These are phyloP conservation scores for Palythoa heliodiscus DNA, from an alignment of 92 coral and sea anemone species.

Conservation along the genomic window DNA sequence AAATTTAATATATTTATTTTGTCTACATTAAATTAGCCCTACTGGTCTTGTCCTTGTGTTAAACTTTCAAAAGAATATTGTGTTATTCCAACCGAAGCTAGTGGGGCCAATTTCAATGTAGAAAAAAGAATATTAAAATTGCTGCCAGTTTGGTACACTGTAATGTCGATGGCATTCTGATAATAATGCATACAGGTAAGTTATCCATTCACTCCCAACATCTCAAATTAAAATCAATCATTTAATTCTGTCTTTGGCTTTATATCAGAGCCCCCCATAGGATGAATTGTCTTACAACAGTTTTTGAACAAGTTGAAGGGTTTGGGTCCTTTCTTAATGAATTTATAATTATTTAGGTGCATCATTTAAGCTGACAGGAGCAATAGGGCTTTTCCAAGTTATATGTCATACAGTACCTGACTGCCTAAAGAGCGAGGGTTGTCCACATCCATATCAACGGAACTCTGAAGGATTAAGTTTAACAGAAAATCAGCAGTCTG, in stretches of 20 bases:
- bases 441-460: not conserved
- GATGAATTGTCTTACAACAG: not conserved
- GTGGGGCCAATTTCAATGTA: too few species aligned
- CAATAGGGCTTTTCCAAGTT: not conserved
- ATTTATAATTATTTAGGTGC: not conserved
- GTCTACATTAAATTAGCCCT: too few species aligned
- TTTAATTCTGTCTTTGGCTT: not conserved
- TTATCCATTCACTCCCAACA: not conserved
- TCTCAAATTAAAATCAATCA: not conserved
- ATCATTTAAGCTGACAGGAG: not conserved
- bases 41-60: too few species aligned
- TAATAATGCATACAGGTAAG: not conserved
- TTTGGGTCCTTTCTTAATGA: not conserved
- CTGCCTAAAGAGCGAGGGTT: not conserved
- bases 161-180: too few species aligned
- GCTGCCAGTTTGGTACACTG: too few species aligned
- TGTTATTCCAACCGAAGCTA: too few species aligned
- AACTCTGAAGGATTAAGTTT: not conserved
- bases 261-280: not conserved
- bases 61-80: too few species aligned
- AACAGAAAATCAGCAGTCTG: not conserved
- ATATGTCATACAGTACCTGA: not conserved
- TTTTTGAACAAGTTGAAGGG: not conserved
- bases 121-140: too few species aligned
- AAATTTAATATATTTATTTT: too few species aligned